A percentile compares a stretch with the other conserved stretches of the same genome.
These are phyloP conservation scores for Paramuricea clavata DNA, from an alignment of 92 coral and sea anemone genomes.

Conservation along the genomic window DNA sequence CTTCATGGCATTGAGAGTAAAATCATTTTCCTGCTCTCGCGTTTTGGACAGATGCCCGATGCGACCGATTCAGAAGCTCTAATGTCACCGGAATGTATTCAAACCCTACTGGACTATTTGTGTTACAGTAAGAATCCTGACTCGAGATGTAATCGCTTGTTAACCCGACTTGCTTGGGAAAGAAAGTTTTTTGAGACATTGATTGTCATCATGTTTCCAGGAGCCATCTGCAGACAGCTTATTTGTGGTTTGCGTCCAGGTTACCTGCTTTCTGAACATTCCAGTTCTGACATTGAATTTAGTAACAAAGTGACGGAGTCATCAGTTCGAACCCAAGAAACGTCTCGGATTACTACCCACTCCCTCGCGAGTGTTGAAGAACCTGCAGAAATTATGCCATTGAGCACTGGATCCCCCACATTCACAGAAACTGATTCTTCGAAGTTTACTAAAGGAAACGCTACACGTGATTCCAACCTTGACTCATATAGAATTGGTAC, in stretches of 20 bases:
- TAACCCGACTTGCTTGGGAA: slow-evolving; percentile 71
- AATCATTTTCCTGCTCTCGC: slow-evolving; percentile 74
- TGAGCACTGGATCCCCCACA: background rate
- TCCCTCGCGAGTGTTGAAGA: background rate
- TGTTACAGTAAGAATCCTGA: slow-evolving; percentile 70
- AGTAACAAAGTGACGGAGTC: background rate
- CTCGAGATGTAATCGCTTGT: slow-evolving; percentile 83
- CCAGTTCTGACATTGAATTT: background rate
- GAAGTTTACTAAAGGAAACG: background rate
- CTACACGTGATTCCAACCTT: background rate
- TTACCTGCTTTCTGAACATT: slow-evolving; percentile 2
- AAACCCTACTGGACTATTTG: slow-evolving; percentile 76
- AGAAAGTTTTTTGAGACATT: slow-evolving; percentile 79
- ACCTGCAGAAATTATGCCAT: background rate
- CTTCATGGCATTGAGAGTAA: slow-evolving; percentile 78
- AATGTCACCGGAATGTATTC: slow-evolving; percentile 79
- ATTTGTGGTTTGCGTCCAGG: slow-evolving; percentile 62
- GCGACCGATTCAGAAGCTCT: slow-evolving; percentile 67
- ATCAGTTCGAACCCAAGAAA: background rate
- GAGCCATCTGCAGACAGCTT: slow-evolving; percentile 82
- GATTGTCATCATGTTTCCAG: slow-evolving; percentile 76
- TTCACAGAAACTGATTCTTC: background rate
- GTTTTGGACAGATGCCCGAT: slow-evolving; percentile 88
- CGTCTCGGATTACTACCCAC: background rate
- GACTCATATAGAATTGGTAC: background rate